These are phyloP conservation scores for Schrankia costaestrigalis DNA, from an alignment of 2,888 invertebrate species.

Conservation along the genomic window DNA sequence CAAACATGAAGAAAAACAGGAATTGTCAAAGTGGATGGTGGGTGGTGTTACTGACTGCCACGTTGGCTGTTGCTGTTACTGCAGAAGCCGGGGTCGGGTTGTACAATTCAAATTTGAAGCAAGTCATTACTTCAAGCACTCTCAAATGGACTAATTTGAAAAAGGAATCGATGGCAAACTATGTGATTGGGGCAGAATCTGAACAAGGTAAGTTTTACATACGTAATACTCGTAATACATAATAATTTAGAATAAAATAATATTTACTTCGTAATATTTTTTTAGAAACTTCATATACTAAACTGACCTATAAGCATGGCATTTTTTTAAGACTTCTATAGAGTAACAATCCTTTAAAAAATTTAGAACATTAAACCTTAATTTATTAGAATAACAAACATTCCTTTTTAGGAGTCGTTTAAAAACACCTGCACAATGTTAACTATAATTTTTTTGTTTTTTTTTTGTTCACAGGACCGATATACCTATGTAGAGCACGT, in stretches of 20 bases:
- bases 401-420: no score
- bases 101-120: slow-evolving; percentile 76
- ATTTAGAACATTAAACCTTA: no score
- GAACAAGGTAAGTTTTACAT: slow-evolving; percentile 50
- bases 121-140: slow-evolving; percentile 89
- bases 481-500: slow-evolving; percentile 87
- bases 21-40: slow-evolving; percentile 64
- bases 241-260: background rate
- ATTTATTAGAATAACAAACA: no score
- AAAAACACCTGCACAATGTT: no score
- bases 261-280: slow-evolving; percentile 14
- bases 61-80: slow-evolving; percentile 50
- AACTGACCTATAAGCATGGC: no score
- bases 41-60: slow-evolving; percentile 60
- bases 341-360: background rate
- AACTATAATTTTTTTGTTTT: background rate
- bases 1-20: slow-evolving; percentile 63
- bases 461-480: slow-evolving; percentile 66
- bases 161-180: slow-evolving; percentile 71
- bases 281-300: no score
- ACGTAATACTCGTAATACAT: no score
- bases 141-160: slow-evolving; percentile 85
- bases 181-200: slow-evolving; percentile 83
- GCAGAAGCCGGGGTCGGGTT: slow-evolving; percentile 63
- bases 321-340: no score